A percentile compares a stretch with the other conserved stretches of the same genome.
These are phyloP conservation scores for Drusus annulatus DNA, from an alignment of 1,140 invertebrate species.

Conservation along the genomic window DNA sequence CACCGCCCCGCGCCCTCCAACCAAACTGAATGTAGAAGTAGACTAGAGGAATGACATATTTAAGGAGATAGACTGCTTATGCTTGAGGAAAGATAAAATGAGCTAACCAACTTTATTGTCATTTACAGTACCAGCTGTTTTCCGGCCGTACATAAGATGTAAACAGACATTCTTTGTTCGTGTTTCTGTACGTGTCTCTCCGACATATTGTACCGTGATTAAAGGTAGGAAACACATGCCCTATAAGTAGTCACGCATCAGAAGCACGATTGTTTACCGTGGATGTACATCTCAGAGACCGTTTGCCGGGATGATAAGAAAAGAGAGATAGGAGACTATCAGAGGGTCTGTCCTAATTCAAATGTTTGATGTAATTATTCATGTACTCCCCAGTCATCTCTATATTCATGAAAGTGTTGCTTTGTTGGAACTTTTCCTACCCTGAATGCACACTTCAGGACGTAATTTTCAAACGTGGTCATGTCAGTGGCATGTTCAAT, in stretches of 20 bases:
- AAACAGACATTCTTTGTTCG: constrained; percentile 42
- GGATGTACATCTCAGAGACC: constrained; percentile 12
- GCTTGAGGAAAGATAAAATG: constrained; percentile 21
- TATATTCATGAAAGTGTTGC: background rate
- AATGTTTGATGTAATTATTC: constrained; percentile 21
- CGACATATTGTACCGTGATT: constrained; percentile 21
- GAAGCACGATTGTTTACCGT: constrained; percentile 22
- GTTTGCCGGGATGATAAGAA: constrained; percentile 15
- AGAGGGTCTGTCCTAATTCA: background rate
- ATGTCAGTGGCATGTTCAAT: no score
- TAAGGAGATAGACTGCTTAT: constrained; percentile 44
- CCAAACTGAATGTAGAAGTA: constrained; percentile 28
- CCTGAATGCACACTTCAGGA: no score
- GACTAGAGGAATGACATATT: constrained; percentile 48
- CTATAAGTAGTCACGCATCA: constrained; percentile 19
- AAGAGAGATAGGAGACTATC: constrained; percentile 26
- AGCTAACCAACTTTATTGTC: constrained; percentile 63
- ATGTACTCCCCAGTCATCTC: background rate
- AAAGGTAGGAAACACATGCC: constrained; percentile 23
- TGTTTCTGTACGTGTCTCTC: constrained; percentile 39
- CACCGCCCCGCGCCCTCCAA: background rate
- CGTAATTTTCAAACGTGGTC: no score
- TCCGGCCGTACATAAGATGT: constrained; percentile 76
- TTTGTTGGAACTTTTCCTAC: background rate
- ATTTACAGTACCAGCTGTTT: constrained; percentile 85